Base-by-base conservation (phyloP, 1,140 invertebrate species). In the Dendrolimus punctatus region DNA sequence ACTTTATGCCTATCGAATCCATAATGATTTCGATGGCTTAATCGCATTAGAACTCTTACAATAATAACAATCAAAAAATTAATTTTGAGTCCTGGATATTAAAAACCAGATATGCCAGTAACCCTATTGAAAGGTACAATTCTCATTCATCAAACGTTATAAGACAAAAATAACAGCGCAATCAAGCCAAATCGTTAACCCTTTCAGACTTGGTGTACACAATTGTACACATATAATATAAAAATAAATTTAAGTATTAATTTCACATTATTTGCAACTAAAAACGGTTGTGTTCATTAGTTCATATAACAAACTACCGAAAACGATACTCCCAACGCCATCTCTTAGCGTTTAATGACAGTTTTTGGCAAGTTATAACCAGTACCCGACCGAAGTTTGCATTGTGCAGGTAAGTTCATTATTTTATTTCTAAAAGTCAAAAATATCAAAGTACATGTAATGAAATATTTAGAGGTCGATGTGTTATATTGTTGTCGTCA, bases 391-490 rank as follows among this genome's bases (percentile, higher is more conserved):
- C 56, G 54, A 61, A 61, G 56, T 63, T 60, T 53, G 49, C 46
- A 39, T 43, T 58, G 6, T 57, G 56, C 45, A 55, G 58, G 60
- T 67, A 63, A 67, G 61, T 44, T 63, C 60, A 7, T 63, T 23
- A 61, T 60, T 67, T 66, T 67, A 60, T 58, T 54, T 57, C 51
- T 58, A 67, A 63, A 66, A 66, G 58, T 67, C 60, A 53, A 44
- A 66, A 62, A 66, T 62, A 66, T 37, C 51, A 39, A 58, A 58
- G 50, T 60, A 60, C 58, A 60, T 46, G 53, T 44, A 49, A 39
- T 62, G 60, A 39, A 63, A 66, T 47, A 66, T 53, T 52, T 62
- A 60, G 58, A 40, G 41, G 46, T 56, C 42, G 53, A 61, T 67
- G 64, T 63, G 58, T 63, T 55, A 63, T 61, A 67, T 63, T 63